These are phyloP conservation scores for Actenoides lindsayi DNA, from an alignment of 2,113 vertebrate species.

Conservation along the genomic window DNA sequence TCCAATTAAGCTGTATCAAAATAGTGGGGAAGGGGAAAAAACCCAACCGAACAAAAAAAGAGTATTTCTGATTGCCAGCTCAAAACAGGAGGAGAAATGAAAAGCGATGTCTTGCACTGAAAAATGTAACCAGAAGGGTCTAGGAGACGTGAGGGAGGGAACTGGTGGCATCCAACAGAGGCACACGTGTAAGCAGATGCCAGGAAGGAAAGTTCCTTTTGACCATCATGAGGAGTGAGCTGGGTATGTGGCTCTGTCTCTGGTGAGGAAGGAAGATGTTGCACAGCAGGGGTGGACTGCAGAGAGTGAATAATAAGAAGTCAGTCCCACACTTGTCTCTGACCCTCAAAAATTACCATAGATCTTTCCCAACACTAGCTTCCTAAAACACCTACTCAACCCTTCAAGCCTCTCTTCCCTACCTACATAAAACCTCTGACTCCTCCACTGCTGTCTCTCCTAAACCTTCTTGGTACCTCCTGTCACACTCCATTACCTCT, in stretches of 20 bases:
- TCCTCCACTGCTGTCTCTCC: rapidly evolving
- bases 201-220: not conserved
- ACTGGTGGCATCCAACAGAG: not conserved
- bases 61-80: not conserved
- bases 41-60: not conserved
- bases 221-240: not conserved
- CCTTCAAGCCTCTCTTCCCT: not conserved
- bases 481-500: not conserved
- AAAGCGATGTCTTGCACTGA: not conserved
- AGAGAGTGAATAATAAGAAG: not conserved
- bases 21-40: not conserved
- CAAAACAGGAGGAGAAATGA: not conserved
- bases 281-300: not conserved
- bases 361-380: not conserved
- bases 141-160: not conserved
- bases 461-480: not conserved
- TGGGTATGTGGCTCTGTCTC: not conserved
- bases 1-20: not conserved
- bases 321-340: not conserved
- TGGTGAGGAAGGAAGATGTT: not conserved
- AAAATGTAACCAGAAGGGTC: not conserved
- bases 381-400: not conserved
- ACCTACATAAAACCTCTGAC: not conserved
- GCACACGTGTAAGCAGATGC: not conserved
- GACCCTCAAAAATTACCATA: not conserved